phyloP scores from a whole-genome alignment of 2,797 vertebrate genomes.

The Anguilla megastoma region DNA sequence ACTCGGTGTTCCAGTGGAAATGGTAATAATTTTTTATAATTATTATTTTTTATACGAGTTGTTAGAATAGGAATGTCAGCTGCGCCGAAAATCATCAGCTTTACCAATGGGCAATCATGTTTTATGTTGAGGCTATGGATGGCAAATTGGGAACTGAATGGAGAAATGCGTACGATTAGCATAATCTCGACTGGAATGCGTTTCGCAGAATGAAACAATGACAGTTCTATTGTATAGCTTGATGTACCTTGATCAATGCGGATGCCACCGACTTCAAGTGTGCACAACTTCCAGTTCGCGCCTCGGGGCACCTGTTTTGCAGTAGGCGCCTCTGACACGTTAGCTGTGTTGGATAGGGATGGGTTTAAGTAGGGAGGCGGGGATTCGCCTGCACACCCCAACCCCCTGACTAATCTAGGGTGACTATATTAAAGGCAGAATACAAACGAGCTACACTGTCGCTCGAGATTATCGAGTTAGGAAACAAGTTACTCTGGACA shows the following conservation, averaged over 20 bases:
- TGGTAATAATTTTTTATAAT: neutral
- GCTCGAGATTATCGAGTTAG: slow-evolving; percentile 1
- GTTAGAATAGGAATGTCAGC: neutral
- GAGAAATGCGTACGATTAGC: neutral
- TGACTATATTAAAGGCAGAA: slow-evolving; percentile 59
- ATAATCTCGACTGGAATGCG: slow-evolving; percentile 37
- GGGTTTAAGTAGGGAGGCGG: slow-evolving; percentile 64
- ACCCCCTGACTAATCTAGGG: slow-evolving; percentile 42
- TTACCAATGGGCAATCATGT: slow-evolving; percentile 1
- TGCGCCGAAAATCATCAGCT: neutral
- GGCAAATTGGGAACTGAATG: neutral
- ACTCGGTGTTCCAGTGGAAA: neutral
- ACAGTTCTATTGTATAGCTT: slow-evolving; percentile 12
- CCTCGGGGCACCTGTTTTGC: slow-evolving; percentile 42
- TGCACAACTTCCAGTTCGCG: slow-evolving; percentile 22
- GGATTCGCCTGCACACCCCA: slow-evolving; percentile 52
- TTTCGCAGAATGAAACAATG: neutral
- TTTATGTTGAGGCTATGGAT: neutral
- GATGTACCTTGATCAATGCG: slow-evolving; percentile 23
- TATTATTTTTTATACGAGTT: neutral
- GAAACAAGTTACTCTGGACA: slow-evolving; percentile 26
- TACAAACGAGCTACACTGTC: slow-evolving; percentile 11
- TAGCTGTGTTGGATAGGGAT: slow-evolving; percentile 39
- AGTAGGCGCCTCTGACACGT: slow-evolving; percentile 7
- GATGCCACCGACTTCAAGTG: slow-evolving; percentile 16